Evolutionary conservation across 2,888 invertebrate species (phyloP).

Genomic region (Syritta pipiens): DNA sequence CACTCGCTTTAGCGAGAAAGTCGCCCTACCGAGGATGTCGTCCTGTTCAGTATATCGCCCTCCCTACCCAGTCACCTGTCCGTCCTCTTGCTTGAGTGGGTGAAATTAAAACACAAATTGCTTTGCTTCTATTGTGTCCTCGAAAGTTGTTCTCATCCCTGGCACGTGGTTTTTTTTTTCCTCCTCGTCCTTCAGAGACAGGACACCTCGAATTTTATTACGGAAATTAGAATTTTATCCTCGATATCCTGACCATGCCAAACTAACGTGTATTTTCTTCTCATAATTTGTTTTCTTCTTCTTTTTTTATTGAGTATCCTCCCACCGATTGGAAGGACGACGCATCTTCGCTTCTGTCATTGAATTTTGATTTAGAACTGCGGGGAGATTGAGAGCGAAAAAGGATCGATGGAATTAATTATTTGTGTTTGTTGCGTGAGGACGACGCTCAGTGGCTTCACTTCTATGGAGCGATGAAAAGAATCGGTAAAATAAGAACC

Average conservation of each 20-base stretch:
- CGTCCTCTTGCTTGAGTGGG: no score
- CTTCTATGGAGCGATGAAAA: no score
- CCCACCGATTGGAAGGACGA: no score
- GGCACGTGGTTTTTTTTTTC: neutral
- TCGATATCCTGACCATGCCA: neutral
- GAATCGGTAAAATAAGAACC: no score
- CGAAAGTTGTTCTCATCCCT: neutral
- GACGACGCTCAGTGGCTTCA: no score
- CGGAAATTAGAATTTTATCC: slow-evolving; percentile 20
- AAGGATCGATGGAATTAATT: slow-evolving; percentile 1
- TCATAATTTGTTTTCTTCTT: no score
- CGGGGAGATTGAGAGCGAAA: no score
- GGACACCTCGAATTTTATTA: slow-evolving; percentile 5
- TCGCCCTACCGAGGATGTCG: no score
- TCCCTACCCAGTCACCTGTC: no score
- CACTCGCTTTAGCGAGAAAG: no score
- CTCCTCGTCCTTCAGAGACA: neutral
- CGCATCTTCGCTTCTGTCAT: no score
- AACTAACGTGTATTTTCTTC: neutral
- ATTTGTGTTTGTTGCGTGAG: neutral
- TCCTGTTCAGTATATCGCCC: no score
- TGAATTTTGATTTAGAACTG: neutral
- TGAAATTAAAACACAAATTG: slow-evolving; percentile 1
- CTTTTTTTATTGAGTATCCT: neutral
- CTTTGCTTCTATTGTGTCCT: neutral